A percentile compares a stretch with the other conserved stretches of the same genome.
Conservation (phyloP, 2,113 vertebrate species). For the Leptocoma aspasia region DNA sequence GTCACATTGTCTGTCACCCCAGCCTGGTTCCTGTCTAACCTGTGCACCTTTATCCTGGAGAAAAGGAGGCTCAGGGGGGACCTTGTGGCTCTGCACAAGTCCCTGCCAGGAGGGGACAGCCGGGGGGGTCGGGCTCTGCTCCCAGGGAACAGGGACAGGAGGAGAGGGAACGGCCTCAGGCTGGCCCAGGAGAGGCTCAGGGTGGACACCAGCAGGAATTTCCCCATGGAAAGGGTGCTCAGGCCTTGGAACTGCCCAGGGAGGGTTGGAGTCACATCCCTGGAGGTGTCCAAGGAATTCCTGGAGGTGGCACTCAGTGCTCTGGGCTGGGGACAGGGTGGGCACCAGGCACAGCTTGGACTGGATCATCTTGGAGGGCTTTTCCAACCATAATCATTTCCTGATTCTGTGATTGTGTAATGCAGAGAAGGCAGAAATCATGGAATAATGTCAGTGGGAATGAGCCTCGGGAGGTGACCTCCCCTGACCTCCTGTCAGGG, state of each 20-base stretch:
- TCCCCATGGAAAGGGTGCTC: accelerated
- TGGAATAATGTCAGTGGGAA: background rate
- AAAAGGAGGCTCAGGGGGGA: background rate
- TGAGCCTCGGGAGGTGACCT: background rate
- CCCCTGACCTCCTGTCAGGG: background rate
- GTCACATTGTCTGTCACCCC: background rate
- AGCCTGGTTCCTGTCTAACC: background rate
- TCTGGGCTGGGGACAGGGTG: background rate
- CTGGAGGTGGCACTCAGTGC: accelerated
- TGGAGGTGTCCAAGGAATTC: background rate
- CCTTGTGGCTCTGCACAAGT: background rate
- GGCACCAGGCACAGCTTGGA: background rate
- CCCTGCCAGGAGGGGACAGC: background rate
- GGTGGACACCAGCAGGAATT: background rate
- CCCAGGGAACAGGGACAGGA: background rate
- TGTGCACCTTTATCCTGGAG: background rate
- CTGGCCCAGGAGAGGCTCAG: background rate
- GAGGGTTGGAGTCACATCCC: background rate
- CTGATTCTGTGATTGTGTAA: background rate
- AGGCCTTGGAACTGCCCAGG: background rate
- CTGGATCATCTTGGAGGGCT: background rate
- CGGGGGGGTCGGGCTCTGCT: background rate
- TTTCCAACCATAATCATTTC: background rate
- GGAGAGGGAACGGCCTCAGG: background rate
- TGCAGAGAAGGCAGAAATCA: background rate